Evolutionary conservation across 2,113 vertebrate species (phyloP).

Genomic region (Baryphthengus martii): DNA sequence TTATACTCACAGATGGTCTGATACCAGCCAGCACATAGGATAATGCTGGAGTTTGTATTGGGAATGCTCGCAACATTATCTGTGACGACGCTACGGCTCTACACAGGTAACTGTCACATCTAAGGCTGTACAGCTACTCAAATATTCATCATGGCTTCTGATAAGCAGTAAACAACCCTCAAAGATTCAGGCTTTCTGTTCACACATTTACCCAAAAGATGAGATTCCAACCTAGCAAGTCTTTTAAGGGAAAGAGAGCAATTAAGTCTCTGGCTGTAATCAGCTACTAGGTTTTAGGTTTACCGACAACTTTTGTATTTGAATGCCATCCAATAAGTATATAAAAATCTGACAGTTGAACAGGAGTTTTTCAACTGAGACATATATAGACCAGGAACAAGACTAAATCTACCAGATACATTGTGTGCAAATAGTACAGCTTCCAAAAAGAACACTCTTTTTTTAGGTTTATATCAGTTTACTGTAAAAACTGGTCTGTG

Average conservation of each 20-base stretch:
- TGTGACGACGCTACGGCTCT: not conserved
- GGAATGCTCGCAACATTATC: conserved; percentile 23
- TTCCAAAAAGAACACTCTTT: not conserved
- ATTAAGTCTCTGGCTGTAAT: not conserved
- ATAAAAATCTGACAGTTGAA: not conserved
- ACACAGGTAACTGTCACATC: conserved; percentile 42
- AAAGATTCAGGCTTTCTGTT: not conserved
- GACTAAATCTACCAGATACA: not conserved
- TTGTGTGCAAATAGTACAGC: not conserved
- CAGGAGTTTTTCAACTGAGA: not conserved
- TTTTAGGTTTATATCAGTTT: not conserved
- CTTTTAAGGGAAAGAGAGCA: not conserved
- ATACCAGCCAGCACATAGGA: not conserved
- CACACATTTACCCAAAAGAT: not conserved
- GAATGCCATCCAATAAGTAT: not conserved
- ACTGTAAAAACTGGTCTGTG: not conserved
- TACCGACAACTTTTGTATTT: not conserved
- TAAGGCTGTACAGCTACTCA: not conserved
- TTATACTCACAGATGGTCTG: conserved; percentile 26
- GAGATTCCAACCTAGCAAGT: not conserved
- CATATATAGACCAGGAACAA: not conserved
- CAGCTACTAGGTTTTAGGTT: not conserved
- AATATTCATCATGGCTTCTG: not conserved
- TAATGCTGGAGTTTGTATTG: not conserved
- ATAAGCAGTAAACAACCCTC: not conserved